phyloP scores from a whole-genome alignment of 35 echinoderm and acorn worm species.

The Apostichopus japonicus region DNA sequence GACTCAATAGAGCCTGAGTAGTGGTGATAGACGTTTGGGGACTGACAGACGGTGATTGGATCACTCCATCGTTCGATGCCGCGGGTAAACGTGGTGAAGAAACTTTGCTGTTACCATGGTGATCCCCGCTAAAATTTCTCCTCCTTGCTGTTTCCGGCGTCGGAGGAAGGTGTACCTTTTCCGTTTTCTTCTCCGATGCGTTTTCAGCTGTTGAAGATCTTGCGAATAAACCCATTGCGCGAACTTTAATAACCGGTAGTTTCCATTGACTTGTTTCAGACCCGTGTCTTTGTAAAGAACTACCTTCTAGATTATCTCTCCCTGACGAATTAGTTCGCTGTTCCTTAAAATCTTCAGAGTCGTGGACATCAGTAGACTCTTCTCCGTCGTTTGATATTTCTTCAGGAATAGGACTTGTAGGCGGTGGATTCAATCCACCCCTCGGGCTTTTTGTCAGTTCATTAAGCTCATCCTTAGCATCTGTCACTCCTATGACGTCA shows the following conservation, averaged over 20 bases:
- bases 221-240: conserved; percentile 50
- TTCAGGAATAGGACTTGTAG: conserved; percentile 1
- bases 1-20: not conserved
- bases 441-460: not conserved
- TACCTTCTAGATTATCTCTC: not conserved
- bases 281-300: no score
- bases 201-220: not conserved
- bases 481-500: not conserved
- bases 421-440: not conserved
- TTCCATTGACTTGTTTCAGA: not conserved
- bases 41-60: not conserved
- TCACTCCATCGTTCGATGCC: not conserved
- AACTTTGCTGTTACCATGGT: not conserved
- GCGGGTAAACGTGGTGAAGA: not conserved
- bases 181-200: not conserved
- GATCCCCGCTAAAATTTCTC: not conserved
- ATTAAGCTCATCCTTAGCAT: not conserved
- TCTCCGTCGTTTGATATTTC: not conserved
- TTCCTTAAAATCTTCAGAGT: not conserved
- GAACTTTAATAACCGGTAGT: conserved; percentile 42
- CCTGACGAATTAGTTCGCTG: not conserved
- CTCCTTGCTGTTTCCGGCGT: not conserved
- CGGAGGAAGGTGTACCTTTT: not conserved
- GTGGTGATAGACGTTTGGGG: not conserved
- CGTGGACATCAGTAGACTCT: not conserved